phyloP scores from a whole-genome alignment of 1,140 invertebrate genomes.

The Caenorhabditis brenneri region DNA sequence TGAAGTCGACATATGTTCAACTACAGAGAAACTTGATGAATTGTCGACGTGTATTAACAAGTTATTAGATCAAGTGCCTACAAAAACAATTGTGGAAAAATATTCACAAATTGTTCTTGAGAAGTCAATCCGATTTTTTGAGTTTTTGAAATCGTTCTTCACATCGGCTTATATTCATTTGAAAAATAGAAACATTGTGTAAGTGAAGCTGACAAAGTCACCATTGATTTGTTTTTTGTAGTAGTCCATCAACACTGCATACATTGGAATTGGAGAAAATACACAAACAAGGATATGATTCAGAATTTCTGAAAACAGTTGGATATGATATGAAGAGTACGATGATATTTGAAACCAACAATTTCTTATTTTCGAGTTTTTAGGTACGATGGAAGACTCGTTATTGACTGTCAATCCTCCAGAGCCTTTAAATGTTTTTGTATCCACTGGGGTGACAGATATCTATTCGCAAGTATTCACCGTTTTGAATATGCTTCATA shows the following conservation, averaged over 20 bases:
- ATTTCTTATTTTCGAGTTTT: neutral
- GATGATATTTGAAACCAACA: neutral
- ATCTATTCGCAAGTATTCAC: conserved; percentile 21
- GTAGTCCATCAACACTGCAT: neutral
- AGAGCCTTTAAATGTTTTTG: conserved; percentile 5
- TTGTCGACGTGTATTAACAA: neutral
- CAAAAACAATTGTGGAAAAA: neutral
- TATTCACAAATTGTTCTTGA: conserved; percentile 9
- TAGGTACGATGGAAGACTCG: neutral
- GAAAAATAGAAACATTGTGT: neutral
- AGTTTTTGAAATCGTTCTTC: neutral
- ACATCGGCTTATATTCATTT: conserved; percentile 24
- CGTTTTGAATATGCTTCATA: neutral
- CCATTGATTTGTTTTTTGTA: neutral
- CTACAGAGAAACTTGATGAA: neutral
- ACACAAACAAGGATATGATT: neutral
- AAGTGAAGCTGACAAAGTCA: neutral
- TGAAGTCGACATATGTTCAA: neutral
- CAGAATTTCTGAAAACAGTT: neutral
- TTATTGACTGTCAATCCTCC: neutral
- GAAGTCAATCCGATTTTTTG: neutral
- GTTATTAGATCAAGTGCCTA: neutral
- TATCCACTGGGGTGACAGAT: neutral
- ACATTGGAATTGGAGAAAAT: neutral
- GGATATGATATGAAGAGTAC: neutral